Evolutionary conservation across 2,113 vertebrate species (phyloP).

Genomic region (Serinus canaria): DNA sequence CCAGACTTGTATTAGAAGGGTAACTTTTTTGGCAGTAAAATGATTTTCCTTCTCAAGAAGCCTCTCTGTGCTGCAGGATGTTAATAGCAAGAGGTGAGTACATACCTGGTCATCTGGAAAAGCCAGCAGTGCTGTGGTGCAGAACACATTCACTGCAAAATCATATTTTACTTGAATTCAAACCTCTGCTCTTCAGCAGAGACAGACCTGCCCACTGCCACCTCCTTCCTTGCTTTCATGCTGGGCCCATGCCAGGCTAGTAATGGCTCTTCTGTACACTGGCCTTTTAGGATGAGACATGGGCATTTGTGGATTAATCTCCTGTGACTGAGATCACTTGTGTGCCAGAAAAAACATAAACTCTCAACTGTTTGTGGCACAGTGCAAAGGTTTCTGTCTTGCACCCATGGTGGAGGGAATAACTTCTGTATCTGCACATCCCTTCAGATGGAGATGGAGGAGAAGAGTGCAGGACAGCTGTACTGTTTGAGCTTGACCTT

Average conservation of each 20-base stretch:
- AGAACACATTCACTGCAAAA: neutral
- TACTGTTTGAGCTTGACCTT: neutral
- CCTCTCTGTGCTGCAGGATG: neutral
- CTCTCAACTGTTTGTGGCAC: neutral
- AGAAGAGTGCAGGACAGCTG: neutral
- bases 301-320: neutral
- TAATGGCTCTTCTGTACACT: neutral
- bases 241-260: neutral
- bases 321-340: neutral
- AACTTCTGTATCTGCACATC: neutral
- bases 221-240: neutral
- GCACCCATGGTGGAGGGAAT: neutral
- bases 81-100: neutral
- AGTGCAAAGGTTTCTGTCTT: neutral
- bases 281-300: neutral
- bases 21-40: neutral
- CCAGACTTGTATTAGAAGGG: neutral
- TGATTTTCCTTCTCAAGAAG: neutral
- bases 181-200: neutral
- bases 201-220: neutral
- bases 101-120: neutral
- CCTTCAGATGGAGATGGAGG: neutral
- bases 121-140: neutral
- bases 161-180: neutral
- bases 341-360: neutral